Evolutionary conservation across 1,140 invertebrate genomes (phyloP), one percentile per base, ranked within the genome.

Genomic region (Sipha flava): DNA sequence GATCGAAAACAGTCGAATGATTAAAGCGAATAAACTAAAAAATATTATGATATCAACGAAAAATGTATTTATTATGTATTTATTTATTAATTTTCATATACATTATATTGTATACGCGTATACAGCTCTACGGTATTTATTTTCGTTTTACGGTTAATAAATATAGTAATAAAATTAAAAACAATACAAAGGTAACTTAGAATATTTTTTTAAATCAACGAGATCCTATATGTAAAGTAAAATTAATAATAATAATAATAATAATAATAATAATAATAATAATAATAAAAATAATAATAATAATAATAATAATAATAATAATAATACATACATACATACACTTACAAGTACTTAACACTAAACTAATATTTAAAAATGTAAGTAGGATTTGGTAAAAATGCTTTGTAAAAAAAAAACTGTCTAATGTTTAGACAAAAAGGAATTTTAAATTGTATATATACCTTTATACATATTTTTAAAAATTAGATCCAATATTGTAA

Each of bases 101-200:
- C 26, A 34, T 72, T 26, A 4, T 68, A 66, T 37, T 40, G 37
- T 66, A 10, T 49, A 72, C 47, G 26, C 37, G 4, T 6, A 23
- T 26, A 73, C 16, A 49, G 16, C 23, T 23, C 70, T 73, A 73
- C 23, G n/a, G 31, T 34, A n/a, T 54, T 52, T 66, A 18, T 10
- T n/a, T 10, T 54, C 7, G 9, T 54, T 52, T 73, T 72, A 16
- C 10, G 10, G 6, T 52, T 6, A 21, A n/a, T 21, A 52, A 52
- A 21, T 37, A 37, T 34, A 34, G 54, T 34, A 37, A 52, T 54
- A 52, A 73, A 72, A 49, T 47, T 54, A 21, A 52, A 77, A 77
- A 77, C 72, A 73, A 73, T 52, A 77, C 29, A 77, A 77, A 57
- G 73, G 73, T 77, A 77, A 77, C 73, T 57, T 77, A 77, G 34